Evolutionary conservation across 2,797 vertebrate genomes (phyloP).

Genomic region (Acipenser transmontanus): DNA sequence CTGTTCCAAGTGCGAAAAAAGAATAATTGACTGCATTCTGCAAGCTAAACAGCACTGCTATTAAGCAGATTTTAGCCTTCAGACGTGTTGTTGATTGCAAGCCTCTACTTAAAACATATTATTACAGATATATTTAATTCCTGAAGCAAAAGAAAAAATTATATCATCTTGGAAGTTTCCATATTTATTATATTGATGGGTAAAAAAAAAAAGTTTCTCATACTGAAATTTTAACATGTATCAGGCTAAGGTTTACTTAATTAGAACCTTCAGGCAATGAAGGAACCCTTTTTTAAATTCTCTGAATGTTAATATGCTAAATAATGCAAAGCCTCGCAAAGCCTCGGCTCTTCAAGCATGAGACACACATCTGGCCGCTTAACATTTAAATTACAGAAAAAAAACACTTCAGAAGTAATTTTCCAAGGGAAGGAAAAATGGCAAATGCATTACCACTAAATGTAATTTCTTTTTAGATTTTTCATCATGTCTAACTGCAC

Average conservation of each 20-base stretch:
- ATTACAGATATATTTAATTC: conserved; percentile 97
- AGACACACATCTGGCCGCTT: conserved; percentile 99
- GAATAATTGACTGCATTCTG: conserved; percentile 29
- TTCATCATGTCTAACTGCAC: conserved; percentile 81
- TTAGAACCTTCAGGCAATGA: conserved; percentile 98
- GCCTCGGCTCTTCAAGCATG: conserved; percentile 98
- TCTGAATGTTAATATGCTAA: conserved; percentile 99
- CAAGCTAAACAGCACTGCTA: conserved; percentile 33
- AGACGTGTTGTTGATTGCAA: conserved; percentile 77
- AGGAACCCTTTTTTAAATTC: conserved; percentile 99
- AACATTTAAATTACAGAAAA: conserved; percentile 98
- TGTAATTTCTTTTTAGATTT: conserved; percentile 84
- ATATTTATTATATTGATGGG: conserved; percentile 93
- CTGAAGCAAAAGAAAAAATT: conserved; percentile 81
- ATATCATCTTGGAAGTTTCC: conserved; percentile 83
- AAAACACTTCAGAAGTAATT: conserved; percentile 86
- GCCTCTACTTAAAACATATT: conserved; percentile 90
- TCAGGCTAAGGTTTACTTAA: conserved; percentile 99
- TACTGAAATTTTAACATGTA: conserved; percentile 97
- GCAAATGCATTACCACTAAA: conserved; percentile 81
- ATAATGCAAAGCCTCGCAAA: conserved; percentile 99
- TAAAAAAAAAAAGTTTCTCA: conserved; percentile 77
- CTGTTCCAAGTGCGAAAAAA: conserved; percentile 33
- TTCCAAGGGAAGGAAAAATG: conserved; percentile 77
- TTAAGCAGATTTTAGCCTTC: conserved; percentile 65